Evolutionary conservation across 92 coral and sea anemone species (phyloP).

Genomic region (Palythoa heliodiscus): DNA sequence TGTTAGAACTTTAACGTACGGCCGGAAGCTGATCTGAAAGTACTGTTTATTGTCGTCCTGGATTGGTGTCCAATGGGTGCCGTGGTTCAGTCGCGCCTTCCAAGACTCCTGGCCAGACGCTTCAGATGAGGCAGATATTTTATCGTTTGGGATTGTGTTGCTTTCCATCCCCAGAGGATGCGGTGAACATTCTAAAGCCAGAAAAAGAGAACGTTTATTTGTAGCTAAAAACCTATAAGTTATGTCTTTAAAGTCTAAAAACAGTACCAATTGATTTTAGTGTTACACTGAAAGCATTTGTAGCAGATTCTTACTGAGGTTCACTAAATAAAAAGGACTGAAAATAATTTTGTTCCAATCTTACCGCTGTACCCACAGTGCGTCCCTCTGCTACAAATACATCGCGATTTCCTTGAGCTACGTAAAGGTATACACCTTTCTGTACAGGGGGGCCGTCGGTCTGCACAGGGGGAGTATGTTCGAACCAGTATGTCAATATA

Average conservation of each 20-base stretch:
- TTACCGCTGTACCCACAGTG: constrained; percentile 20
- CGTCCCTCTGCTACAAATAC: background rate
- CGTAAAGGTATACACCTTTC: background rate
- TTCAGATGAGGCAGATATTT: constrained; percentile 23
- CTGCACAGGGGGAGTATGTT: constrained; percentile 36
- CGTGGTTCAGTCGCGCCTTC: constrained; percentile 20
- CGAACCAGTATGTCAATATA: constrained; percentile 28
- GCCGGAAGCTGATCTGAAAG: constrained; percentile 1
- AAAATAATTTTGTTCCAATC: background rate
- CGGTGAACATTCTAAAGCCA: background rate
- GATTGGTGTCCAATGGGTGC: background rate
- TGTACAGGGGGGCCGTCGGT: constrained; percentile 22
- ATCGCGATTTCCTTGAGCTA: constrained; percentile 5
- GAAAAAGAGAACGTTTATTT: too few relatives aligned
- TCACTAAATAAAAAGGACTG: too few relatives aligned
- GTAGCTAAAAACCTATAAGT: background rate
- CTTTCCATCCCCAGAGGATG: constrained; percentile 26
- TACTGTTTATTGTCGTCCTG: constrained; percentile 4
- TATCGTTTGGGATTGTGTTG: background rate
- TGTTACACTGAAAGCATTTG: too few relatives aligned
- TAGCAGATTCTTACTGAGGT: too few relatives aligned
- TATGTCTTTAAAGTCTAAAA: background rate
- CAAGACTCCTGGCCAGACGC: background rate
- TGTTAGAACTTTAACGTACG: constrained; percentile 1
- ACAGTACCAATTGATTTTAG: background rate